Percentiles rank a stretch among this genome's conserved stretches.
Conservation (phyloP, 2,113 vertebrate genomes). For the Strix aluco region DNA sequence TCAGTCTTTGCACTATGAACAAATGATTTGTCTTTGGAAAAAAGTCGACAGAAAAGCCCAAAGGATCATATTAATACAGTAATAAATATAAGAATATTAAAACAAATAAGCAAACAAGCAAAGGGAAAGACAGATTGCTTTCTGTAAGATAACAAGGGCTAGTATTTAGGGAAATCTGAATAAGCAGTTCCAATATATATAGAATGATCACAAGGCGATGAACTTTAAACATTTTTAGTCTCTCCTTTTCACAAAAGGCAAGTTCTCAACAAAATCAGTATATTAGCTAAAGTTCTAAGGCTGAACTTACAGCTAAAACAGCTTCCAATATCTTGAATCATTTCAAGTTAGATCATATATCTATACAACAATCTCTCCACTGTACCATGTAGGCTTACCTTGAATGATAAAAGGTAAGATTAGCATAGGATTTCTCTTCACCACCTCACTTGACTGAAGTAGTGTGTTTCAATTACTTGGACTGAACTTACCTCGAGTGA, state of each 20-base stretch:
- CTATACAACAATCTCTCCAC: neutral
- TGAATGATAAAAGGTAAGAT: neutral
- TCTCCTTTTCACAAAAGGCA: neutral
- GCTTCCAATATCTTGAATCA: neutral
- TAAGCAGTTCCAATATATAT: neutral
- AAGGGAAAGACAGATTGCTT: neutral
- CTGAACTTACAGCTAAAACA: neutral
- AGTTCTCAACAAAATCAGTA: neutral
- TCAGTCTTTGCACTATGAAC: neutral
- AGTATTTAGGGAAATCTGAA: neutral
- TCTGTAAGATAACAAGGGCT: neutral
- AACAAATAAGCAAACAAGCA: neutral
- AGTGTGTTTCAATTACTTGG: neutral
- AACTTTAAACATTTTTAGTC: neutral
- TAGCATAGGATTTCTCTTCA: neutral
- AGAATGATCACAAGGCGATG: fast-evolving
- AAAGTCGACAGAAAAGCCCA: neutral
- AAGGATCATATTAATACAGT: neutral
- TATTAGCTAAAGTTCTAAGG: neutral
- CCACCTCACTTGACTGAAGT: neutral
- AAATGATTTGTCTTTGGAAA: neutral
- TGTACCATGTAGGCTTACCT: neutral
- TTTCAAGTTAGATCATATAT: neutral
- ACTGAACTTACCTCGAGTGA: neutral
- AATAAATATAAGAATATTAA: neutral